phyloP scores from a whole-genome alignment of 2,797 vertebrate species.

The Brotula barbata region DNA sequence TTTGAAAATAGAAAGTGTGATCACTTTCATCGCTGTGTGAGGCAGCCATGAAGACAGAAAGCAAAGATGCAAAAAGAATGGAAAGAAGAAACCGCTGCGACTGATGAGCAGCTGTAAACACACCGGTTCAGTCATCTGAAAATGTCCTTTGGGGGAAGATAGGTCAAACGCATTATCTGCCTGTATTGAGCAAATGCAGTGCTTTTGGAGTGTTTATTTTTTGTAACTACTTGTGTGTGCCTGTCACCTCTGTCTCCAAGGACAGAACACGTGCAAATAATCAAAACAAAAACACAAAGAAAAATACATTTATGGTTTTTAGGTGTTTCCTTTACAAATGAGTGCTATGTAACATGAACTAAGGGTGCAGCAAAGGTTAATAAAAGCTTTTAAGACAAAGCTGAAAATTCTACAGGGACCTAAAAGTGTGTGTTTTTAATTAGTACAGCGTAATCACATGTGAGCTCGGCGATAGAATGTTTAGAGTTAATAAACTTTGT shows the following conservation, averaged over 20 bases:
- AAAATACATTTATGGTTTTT: too few species aligned
- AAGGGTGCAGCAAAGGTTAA: slow-evolving; percentile 18
- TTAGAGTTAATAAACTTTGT: slow-evolving; percentile 77
- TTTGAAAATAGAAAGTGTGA: slow-evolving; percentile 34
- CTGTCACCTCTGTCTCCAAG: slow-evolving; percentile 48
- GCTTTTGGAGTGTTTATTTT: slow-evolving; percentile 56
- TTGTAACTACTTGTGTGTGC: slow-evolving; percentile 24
- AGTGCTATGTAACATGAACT: slow-evolving; percentile 22
- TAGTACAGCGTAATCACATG: slow-evolving; percentile 50
- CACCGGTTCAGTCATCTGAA: slow-evolving; percentile 68
- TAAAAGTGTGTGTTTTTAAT: slow-evolving; percentile 55
- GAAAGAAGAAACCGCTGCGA: slow-evolving; percentile 48
- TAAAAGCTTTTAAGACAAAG: slow-evolving; percentile 33
- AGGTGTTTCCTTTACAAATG: background rate
- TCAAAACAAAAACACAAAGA: too few species aligned
- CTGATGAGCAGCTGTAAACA: slow-evolving; percentile 70
- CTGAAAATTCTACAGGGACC: slow-evolving; percentile 25
- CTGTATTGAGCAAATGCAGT: slow-evolving; percentile 48
- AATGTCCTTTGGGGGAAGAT: slow-evolving; percentile 58
- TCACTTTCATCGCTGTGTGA: slow-evolving; percentile 33
- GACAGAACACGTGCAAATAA: slow-evolving; percentile 19
- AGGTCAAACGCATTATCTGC: slow-evolving; percentile 75
- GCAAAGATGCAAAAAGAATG: slow-evolving; percentile 34
- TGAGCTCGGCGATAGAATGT: slow-evolving; percentile 51
- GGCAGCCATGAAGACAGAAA: slow-evolving; percentile 41